Base-by-base conservation (phyloP, 1,140 invertebrate genomes). In the Tetragonula clypearis region DNA sequence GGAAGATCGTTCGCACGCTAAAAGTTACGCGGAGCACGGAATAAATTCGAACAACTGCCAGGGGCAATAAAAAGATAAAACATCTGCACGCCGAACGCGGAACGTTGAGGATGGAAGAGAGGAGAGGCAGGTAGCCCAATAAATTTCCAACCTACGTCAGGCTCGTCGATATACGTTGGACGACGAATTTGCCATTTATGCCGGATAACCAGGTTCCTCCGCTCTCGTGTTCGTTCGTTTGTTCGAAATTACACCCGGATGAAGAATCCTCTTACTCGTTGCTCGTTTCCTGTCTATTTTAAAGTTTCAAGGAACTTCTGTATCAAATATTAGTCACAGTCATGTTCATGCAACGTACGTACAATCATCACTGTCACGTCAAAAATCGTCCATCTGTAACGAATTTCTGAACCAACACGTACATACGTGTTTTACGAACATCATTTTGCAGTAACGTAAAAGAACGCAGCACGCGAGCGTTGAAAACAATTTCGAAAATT, bases 1-100 rank as follows among this genome's bases (percentile, higher is more conserved):
- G 11, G 75, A 49, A 14, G 75, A 78, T 78, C n/a, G 60, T 65
- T 78, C 23, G 58, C 75, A 58, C 75, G 55, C 58, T 60, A 56
- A 74, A 82, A 74, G 79, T 82, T 74, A 53, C 56, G 23, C 79
- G 41, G 41, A 49, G 69, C 79, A n/a, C 17, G 79, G n/a, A 73
- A 81, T 81, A 81, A 81, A 81, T 81, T 81, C 56, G 69, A 81
- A 56, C 78, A 56, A 80, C 66, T 60, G 79, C 68, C 19, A 53
- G n/a, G 17, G 26, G 41, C 35, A 72, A 53, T 73, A 72, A 82
- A 82, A 82, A 60, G 26, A 82, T 75, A 68, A 82, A 82, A 82
- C 72, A 75, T 66, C 60, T 75, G 80, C 73, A 75, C 80, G 72
- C 19, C 35, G 41, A 30, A 35, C 15, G 71, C 2, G 26, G 9